Evolutionary conservation across 1,140 invertebrate species (phyloP).

Genomic region (Plectrocnemia conspersa): DNA sequence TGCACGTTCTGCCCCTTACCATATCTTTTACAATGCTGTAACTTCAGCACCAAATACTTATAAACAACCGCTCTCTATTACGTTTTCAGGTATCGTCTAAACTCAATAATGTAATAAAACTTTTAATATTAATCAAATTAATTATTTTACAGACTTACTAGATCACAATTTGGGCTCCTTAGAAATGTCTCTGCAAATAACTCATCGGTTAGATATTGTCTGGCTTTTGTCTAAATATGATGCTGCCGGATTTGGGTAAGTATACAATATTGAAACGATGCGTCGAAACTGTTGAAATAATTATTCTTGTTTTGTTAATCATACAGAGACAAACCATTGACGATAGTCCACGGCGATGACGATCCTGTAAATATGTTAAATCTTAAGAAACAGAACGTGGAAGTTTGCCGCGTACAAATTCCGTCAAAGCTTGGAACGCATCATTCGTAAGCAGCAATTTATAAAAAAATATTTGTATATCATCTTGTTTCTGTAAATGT

Average conservation of each 20-base stretch:
- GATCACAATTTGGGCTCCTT: conserved; percentile 71
- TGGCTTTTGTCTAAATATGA: conserved; percentile 81
- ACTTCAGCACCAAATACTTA: conserved; percentile 59
- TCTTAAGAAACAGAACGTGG: conserved; percentile 59
- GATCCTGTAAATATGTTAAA: conserved; percentile 53
- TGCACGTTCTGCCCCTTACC: conserved; percentile 64
- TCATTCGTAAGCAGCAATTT: conserved; percentile 78
- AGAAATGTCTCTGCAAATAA: conserved; percentile 74
- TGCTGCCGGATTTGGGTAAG: conserved; percentile 62
- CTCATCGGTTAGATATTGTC: conserved; percentile 85
- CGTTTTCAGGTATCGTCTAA: conserved; percentile 63
- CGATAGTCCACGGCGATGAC: conserved; percentile 77
- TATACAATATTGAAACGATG: conserved; percentile 33
- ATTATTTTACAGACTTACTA: conserved; percentile 62
- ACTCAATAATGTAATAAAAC: too few relatives aligned
- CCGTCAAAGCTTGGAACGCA: conserved; percentile 79
- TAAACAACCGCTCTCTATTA: conserved; percentile 60
- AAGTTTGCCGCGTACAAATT: conserved; percentile 66
- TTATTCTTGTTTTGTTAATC: conserved; percentile 14
- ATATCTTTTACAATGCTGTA: conserved; percentile 76
- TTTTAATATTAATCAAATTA: conserved; percentile 2
- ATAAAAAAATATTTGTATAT: conserved; percentile 1
- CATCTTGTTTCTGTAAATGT: too few relatives aligned
- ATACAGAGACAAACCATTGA: conserved; percentile 65
- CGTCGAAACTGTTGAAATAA: background rate